Evolutionary conservation across 2,888 invertebrate genomes (phyloP).

Genomic region (Perizoma affinitatum): DNA sequence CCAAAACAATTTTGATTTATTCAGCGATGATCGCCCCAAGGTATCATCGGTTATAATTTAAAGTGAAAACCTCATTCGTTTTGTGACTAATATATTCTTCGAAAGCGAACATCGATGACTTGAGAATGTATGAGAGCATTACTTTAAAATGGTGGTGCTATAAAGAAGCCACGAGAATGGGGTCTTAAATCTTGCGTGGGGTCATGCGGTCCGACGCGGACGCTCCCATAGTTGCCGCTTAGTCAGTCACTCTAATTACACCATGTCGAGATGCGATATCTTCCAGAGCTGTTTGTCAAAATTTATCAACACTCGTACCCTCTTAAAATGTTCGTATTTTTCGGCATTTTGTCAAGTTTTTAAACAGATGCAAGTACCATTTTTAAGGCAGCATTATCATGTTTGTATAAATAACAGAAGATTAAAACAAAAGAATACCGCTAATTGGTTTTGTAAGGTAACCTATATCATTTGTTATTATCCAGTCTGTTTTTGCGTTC

Average conservation of each 20-base stretch:
- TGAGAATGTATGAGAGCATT: conserved; percentile 50
- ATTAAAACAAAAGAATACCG: no score
- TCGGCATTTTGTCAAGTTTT: no score
- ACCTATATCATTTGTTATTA: conserved; percentile 41
- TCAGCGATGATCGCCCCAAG: conserved; percentile 51
- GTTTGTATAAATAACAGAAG: conserved; percentile 36
- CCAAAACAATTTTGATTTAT: conserved; percentile 49
- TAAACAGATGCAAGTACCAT: conserved; percentile 8
- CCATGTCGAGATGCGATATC: conserved; percentile 55
- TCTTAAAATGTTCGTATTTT: conserved; percentile 42
- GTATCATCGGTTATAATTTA: conserved; percentile 59
- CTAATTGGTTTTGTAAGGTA: no score
- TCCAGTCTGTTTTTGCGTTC: conserved; percentile 31
- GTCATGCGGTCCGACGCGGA: conserved; percentile 36
- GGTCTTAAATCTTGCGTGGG: conserved; percentile 55
- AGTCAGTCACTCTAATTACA: conserved; percentile 69
- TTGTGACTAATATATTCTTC: conserved; percentile 63
- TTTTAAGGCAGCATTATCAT: conserved; percentile 41
- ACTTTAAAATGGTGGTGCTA: conserved; percentile 49
- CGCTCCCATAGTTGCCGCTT: conserved; percentile 66
- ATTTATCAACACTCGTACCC: conserved; percentile 47
- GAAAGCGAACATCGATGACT: conserved; percentile 53
- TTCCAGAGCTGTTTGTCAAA: conserved; percentile 58
- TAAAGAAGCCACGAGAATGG: conserved; percentile 61
- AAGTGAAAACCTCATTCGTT: conserved; percentile 60